Conservation (phyloP, 2,113 vertebrate species). For the Ciconia maguari region DNA sequence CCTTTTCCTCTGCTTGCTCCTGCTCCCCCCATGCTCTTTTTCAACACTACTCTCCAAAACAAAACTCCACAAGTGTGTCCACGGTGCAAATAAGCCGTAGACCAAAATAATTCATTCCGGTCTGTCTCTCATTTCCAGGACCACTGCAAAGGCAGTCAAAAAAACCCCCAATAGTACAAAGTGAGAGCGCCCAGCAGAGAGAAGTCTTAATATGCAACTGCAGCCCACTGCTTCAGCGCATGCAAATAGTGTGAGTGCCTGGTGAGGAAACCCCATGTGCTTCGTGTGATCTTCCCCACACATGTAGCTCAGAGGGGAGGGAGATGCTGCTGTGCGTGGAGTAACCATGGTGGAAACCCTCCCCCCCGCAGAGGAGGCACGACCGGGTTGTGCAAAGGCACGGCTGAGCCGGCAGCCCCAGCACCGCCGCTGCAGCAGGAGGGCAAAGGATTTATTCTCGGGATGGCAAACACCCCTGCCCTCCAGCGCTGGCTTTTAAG, state of each 20-base stretch:
- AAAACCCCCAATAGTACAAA: background rate
- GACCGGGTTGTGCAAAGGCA: background rate
- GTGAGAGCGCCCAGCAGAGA: too few relatives aligned
- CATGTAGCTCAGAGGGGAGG: background rate
- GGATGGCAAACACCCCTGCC: background rate
- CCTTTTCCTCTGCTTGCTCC: background rate
- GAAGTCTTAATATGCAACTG: background rate
- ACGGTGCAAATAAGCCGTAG: background rate
- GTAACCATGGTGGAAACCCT: background rate
- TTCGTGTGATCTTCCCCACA: background rate
- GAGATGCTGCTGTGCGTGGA: background rate
- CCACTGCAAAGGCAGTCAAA: background rate
- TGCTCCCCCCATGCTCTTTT: background rate
- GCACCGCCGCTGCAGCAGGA: background rate
- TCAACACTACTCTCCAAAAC: background rate
- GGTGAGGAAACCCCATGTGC: background rate
- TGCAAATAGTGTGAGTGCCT: rapidly evolving
- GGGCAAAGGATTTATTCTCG: background rate
- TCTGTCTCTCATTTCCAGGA: background rate
- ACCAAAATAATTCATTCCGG: background rate
- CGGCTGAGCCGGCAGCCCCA: background rate
- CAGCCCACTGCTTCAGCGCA: background rate
- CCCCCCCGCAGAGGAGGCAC: background rate
- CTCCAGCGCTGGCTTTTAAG: background rate
- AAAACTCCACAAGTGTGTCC: background rate